Evolutionary conservation across 2,797 vertebrate genomes (phyloP), one percentile per base, ranked within the genome.

Genomic region (Oceanodroma leucorhoa): DNA sequence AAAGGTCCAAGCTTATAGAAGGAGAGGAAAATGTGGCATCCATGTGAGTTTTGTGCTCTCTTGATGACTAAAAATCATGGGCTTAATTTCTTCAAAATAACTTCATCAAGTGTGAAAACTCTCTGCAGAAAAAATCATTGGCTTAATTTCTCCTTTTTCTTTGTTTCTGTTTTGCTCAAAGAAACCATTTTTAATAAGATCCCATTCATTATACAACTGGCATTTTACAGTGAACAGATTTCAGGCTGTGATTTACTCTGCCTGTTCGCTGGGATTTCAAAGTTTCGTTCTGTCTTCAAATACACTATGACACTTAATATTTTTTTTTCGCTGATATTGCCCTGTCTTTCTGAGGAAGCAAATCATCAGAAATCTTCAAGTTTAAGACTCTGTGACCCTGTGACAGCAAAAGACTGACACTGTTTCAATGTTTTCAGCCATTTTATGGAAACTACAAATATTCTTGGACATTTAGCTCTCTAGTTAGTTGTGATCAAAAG

Each of bases 401-500:
- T 67, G 11, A 60, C 5, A 55, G 30, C 2, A 2, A 40, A 1
- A 1, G 32, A 24, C 14, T 55, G 60, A 0, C 4, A 32, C 11
- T 24, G 2, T 64, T 73, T 77, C 11, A 38, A 24, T 32, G 4
- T 14, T 79, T 75, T 69, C 29, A 79, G 9, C 10, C 6, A 71
- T 67, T 90, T 70, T 54, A 51, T 21, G 15, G 30, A 38, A 85
- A 55, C 3, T 7, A 34, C 16, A 87, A 76, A 50, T 48, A 23
- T 38, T 51, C 34, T 34, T 36, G 41, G 11, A 40, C 12, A 9
- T 4, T 64, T 38, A 67, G 3, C 4, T 69, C 27, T 85, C 20
- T 54, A 16, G 27, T n/a, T 30, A 32, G 11, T 46, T 71, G 15
- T 45, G 26, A 78, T 51, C 18, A 53, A 81, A 83, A 38, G 9